These are phyloP conservation scores for Trematomus loennbergii DNA, from an alignment of 2,113 vertebrate species.

Conservation along the genomic window DNA sequence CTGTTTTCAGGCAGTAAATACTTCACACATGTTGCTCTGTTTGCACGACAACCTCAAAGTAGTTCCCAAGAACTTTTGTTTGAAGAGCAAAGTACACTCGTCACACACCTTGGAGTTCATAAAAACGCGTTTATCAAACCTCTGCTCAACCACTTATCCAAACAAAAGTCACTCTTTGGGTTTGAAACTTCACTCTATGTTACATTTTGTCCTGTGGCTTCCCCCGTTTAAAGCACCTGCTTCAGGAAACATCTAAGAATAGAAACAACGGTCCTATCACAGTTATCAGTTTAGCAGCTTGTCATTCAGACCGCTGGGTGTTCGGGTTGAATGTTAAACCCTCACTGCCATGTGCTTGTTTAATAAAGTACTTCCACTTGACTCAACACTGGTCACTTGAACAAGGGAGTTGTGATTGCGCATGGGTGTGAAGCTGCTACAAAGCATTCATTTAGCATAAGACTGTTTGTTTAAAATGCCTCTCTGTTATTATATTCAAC, in stretches of 20 bases:
- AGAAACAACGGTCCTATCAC: slow-evolving; percentile 28
- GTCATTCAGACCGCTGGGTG: slow-evolving; percentile 54
- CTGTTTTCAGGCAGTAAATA: slow-evolving; percentile 8
- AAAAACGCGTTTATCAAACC: not conserved
- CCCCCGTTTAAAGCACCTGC: slow-evolving; percentile 14
- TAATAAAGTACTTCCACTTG: slow-evolving; percentile 66
- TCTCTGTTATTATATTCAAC: slow-evolving; percentile 36
- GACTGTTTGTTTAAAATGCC: slow-evolving; percentile 31
- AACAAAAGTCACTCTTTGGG: not conserved
- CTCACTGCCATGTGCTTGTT: slow-evolving; percentile 49
- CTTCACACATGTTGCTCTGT: not conserved
- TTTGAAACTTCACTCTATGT: no score
- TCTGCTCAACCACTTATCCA: not conserved
- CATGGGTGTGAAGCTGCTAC: slow-evolving; percentile 52
- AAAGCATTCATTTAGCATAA: slow-evolving; percentile 14
- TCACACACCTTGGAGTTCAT: not conserved
- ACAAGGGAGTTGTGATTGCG: slow-evolving; percentile 44
- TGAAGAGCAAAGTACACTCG: not conserved
- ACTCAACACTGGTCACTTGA: slow-evolving; percentile 46
- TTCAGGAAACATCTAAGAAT: slow-evolving; percentile 27
- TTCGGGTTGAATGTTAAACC: slow-evolving; percentile 55
- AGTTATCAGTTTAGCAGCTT: slow-evolving; percentile 65
- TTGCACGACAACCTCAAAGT: not conserved
- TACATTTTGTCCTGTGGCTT: not conserved
- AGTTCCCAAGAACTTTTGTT: not conserved